Evolutionary conservation across 2,113 vertebrate genomes (phyloP).

Genomic region (Leptosomus discolor): DNA sequence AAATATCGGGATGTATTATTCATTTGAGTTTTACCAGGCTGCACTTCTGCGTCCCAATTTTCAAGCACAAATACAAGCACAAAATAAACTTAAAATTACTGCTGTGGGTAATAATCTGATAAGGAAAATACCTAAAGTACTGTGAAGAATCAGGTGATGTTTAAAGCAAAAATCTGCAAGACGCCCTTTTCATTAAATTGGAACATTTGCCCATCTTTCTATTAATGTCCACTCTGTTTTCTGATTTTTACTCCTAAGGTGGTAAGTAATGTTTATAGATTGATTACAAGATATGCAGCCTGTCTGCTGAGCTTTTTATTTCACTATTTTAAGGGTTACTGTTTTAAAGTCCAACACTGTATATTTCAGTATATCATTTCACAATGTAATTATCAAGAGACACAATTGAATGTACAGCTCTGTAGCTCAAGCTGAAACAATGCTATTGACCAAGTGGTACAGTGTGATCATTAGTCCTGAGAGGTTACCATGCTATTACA

Average conservation of each 20-base stretch:
- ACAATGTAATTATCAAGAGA: background rate
- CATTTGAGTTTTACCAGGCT: background rate
- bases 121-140: background rate
- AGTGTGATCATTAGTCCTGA: background rate
- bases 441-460: background rate
- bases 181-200: background rate
- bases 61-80: background rate
- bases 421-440: background rate
- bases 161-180: background rate
- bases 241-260: background rate
- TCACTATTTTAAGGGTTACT: background rate
- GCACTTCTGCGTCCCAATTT: background rate
- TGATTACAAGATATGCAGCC: background rate
- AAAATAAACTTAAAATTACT: background rate
- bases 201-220: background rate
- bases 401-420: background rate
- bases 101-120: background rate
- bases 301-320: conserved; percentile 11
- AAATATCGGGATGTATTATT: background rate
- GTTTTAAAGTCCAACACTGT: background rate
- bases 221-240: background rate
- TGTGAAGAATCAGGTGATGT: background rate
- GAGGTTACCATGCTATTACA: background rate
- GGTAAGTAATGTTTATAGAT: background rate
- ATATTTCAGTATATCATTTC: background rate